Percentiles rank a stretch among this genome's conserved stretches.
These are phyloP conservation scores for Pemphigus obesinymphae DNA, from an alignment of 1,140 invertebrate species.

Conservation along the genomic window DNA sequence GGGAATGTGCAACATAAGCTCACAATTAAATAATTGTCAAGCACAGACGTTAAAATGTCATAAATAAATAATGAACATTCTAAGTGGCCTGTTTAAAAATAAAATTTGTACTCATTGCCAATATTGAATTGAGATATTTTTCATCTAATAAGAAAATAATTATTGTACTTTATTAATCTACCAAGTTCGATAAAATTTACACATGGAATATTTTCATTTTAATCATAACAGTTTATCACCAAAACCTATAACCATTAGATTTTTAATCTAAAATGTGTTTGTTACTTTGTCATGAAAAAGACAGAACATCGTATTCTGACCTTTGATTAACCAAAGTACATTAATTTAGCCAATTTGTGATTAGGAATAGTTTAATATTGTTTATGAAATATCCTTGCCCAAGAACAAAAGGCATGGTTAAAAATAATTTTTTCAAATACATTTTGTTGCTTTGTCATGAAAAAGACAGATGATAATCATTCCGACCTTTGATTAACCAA, in stretches of 20 bases:
- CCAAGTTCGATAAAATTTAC: not conserved
- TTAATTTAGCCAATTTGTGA: conserved; percentile 4
- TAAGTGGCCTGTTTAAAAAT: conserved; percentile 35
- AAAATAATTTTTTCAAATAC: not conserved
- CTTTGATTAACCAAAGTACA: conserved; percentile 35
- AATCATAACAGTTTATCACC: too few species aligned
- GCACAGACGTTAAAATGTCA: conserved; percentile 35
- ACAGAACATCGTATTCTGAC: not conserved
- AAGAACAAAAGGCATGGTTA: not conserved
- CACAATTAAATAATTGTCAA: not conserved
- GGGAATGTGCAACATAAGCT: not conserved
- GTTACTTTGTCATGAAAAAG: conserved; percentile 26
- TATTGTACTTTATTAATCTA: not conserved
- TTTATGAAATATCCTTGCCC: conserved; percentile 5
- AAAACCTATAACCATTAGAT: too few species aligned
- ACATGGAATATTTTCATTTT: not conserved
- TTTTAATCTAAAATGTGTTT: too few species aligned
- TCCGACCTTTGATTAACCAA: conserved; percentile 30
- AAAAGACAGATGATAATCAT: conserved; percentile 21
- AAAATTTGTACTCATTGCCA: not conserved
- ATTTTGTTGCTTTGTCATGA: conserved; percentile 17
- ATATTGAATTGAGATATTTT: not conserved
- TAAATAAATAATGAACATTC: conserved; percentile 6
- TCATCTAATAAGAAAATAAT: conserved; percentile 28
- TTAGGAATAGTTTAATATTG: not conserved